These are phyloP conservation scores for Hippopotamus amphibius DNA, from an alignment of 2,113 vertebrate genomes.

Conservation along the genomic window DNA sequence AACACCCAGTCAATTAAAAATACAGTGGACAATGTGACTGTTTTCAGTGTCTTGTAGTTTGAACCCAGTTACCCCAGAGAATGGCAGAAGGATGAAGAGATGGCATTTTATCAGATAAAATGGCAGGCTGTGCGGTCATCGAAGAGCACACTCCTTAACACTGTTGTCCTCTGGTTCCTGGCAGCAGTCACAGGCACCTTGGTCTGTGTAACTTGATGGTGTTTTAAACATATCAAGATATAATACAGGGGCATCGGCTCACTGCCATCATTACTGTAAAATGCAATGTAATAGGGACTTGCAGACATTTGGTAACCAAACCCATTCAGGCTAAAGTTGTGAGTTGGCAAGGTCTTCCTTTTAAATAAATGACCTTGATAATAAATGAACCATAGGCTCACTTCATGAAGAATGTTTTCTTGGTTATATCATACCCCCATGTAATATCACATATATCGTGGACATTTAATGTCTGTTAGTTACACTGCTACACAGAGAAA, in stretches of 20 bases:
- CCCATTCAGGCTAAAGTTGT: not conserved
- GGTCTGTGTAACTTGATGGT: not conserved
- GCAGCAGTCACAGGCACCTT: constrained; percentile 9
- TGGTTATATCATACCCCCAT: not conserved
- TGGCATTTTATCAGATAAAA: constrained; percentile 59
- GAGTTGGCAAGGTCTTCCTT: constrained; percentile 47
- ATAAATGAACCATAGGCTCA: constrained; percentile 55
- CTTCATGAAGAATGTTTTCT: constrained; percentile 43
- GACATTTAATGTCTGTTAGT: constrained; percentile 29
- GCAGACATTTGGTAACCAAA: constrained; percentile 51
- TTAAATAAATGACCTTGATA: constrained; percentile 70
- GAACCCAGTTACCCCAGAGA: constrained; percentile 66
- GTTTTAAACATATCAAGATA: not conserved
- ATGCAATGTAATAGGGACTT: constrained; percentile 50
- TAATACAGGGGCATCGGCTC: not conserved
- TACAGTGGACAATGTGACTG: constrained; percentile 36
- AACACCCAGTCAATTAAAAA: constrained; percentile 58
- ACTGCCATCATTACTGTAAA: not conserved
- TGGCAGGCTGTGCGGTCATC: constrained; percentile 19
- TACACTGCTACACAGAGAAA: not conserved
- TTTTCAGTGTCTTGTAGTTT: constrained; percentile 62
- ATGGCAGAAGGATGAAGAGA: constrained; percentile 73
- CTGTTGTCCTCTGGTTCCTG: constrained; percentile 20
- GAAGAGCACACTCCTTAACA: not conserved
- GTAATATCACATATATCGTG: not conserved